These are phyloP conservation scores for Nibea coibor DNA, from an alignment of 2,113 vertebrate genomes.

Conservation along the genomic window DNA sequence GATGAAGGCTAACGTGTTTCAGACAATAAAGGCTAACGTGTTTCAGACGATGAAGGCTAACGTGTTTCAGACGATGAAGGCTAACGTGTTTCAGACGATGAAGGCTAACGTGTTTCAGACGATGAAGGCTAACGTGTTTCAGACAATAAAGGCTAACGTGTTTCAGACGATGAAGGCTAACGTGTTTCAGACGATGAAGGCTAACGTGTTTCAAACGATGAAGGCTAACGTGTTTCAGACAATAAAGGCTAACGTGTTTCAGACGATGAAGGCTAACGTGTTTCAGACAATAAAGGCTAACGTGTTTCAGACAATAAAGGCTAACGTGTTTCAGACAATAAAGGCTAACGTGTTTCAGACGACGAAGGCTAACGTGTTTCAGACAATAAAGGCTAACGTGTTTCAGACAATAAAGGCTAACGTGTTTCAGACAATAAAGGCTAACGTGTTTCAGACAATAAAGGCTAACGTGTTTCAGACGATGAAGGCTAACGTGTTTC, in stretches of 20 bases:
- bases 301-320: not conserved
- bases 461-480: too few relatives aligned
- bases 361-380: not conserved
- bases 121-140: conserved; percentile 1
- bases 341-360: too few relatives aligned
- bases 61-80: not conserved
- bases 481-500: conserved; percentile 1
- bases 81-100: conserved; percentile 1
- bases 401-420: not conserved
- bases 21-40: too few relatives aligned
- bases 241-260: too few relatives aligned
- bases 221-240: conserved; percentile 12
- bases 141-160: too few relatives aligned
- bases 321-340: conserved; percentile 16
- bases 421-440: not conserved
- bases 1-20: conserved; percentile 1
- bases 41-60: not conserved
- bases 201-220: conserved; percentile 1
- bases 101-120: conserved; percentile 6
- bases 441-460: conserved; percentile 16
- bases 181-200: not conserved
- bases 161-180: not conserved
- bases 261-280: not conserved
- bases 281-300: not conserved
- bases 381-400: not conserved